Conservation (phyloP, 2,113 vertebrate genomes). For the Lethenteron reissneri region DNA sequence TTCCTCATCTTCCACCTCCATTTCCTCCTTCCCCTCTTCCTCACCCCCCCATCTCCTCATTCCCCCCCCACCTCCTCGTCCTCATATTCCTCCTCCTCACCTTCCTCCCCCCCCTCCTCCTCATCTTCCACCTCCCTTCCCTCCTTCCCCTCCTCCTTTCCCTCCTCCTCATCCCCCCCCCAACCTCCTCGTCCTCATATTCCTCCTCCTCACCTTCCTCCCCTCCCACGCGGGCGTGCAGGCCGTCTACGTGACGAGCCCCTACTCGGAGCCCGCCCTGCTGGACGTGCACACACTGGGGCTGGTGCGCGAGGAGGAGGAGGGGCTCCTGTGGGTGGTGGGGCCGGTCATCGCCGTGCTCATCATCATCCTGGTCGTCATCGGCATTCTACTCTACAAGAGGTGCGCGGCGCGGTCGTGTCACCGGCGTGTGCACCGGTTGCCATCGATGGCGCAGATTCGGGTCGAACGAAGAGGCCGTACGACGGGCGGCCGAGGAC, state of each 20-base stretch:
- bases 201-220: slow-evolving; percentile 2
- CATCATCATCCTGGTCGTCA: slow-evolving; percentile 97
- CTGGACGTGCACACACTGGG: slow-evolving; percentile 43
- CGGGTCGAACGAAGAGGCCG: too few species aligned
- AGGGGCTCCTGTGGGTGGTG: slow-evolving; percentile 96
- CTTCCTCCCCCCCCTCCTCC: neutral
- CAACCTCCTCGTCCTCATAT: neutral
- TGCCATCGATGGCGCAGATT: too few species aligned
- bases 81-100: neutral
- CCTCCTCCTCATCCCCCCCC: neutral
- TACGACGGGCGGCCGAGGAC: too few species aligned
- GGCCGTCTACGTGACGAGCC: slow-evolving; percentile 72
- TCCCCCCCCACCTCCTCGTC: neutral
- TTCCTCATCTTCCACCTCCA: too few species aligned
- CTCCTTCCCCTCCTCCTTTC: neutral
- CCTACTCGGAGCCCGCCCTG: slow-evolving; percentile 60
- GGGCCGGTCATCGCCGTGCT: slow-evolving; percentile 84
- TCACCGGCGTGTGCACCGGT: too few species aligned
- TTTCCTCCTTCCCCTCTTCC: neutral
- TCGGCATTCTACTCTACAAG: slow-evolving; percentile 89
- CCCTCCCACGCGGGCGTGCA: slow-evolving; percentile 11
- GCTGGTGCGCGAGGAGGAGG: slow-evolving; percentile 56
- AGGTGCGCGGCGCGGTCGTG: slow-evolving; percentile 40
- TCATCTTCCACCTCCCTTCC: too few species aligned
- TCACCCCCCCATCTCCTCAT: neutral